Evolutionary conservation across 1,140 invertebrate species (phyloP).

Genomic region (Drosophila bocki): DNA sequence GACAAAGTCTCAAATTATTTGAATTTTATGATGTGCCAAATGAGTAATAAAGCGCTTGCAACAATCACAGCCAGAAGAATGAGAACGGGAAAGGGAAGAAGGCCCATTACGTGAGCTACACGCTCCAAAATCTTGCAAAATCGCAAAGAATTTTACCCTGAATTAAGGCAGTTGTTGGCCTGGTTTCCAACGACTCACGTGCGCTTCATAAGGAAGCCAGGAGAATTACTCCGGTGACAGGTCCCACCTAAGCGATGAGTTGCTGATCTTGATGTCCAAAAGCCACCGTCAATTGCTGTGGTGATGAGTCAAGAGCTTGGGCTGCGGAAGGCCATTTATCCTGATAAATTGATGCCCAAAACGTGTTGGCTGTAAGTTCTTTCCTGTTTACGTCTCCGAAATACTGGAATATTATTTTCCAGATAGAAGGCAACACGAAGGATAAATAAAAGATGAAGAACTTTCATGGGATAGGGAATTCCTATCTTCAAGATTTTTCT

Average conservation of each 20-base stretch:
- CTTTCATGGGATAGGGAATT: neutral
- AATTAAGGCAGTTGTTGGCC: slow-evolving; percentile 44
- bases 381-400: neutral
- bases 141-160: slow-evolving; percentile 24
- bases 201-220: slow-evolving; percentile 36
- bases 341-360: slow-evolving; percentile 9
- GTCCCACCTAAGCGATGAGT: slow-evolving; percentile 20
- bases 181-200: slow-evolving; percentile 53
- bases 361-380: slow-evolving; percentile 3
- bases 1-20: slow-evolving; percentile 59
- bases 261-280: neutral
- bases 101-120: slow-evolving; percentile 64
- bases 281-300: neutral
- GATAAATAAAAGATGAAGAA: neutral
- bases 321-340: slow-evolving; percentile 19
- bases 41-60: slow-evolving; percentile 56
- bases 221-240: slow-evolving; percentile 7
- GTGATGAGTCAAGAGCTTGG: slow-evolving; percentile 8
- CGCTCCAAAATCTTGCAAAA: slow-evolving; percentile 62
- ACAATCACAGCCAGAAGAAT: slow-evolving; percentile 22
- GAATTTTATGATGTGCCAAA: slow-evolving; percentile 56
- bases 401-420: neutral
- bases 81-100: slow-evolving; percentile 6
- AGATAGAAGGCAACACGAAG: neutral
- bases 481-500: neutral